Base-by-base conservation (phyloP, 1,140 invertebrate genomes). In the Drosophila repletoides region DNA sequence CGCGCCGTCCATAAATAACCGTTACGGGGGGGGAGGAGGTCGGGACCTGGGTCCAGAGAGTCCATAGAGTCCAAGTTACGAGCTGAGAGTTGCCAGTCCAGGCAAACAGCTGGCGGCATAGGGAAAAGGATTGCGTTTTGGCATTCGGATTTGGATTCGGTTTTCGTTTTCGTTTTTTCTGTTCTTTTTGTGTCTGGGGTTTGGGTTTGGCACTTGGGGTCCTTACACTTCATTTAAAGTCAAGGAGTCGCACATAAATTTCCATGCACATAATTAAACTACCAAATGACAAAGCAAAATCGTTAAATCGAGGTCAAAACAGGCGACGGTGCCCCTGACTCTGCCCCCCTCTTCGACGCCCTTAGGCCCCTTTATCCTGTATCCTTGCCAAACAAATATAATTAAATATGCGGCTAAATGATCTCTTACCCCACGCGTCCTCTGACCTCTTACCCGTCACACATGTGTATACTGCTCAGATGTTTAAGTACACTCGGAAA, bases 171-270 rank as follows among this genome's bases (percentile, higher is more conserved):
- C 14, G 14, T 26, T 26, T 43, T 43, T 24, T 43, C 24, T 22
- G 3, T 43, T 22, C n/a, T 24, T n/a, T 17, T 24, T 40, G 15
- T 17, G 21, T 6, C 3, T 4, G 9, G 5, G 26, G 22, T 19
- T 29, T 10, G 26, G 51, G 22, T 22, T 28, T 29, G 51, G 51
- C 40, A 24, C 26, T 59, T 14, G 41, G n/a, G 73, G 43, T 63
- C 71, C 79, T 84, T 84, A 84, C 79, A 84, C 72, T 86, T 86
- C 80, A 86, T 86, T 86, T 86, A 86, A 86, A 86, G 75, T 86
- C 67, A 84, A 86, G 80, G 63, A 84, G 75, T 86, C 80, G 80
- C 81, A 86, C 80, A 86, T 86, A 86, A 86, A 86, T 86, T 86
- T 76, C 72, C 75, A 86, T 86, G 80, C 81, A 86, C 80, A 84